A percentile compares a stretch with the other conserved stretches of the same genome.
Conservation (phyloP, 2,888 invertebrate genomes). For the Mythimna pallens region DNA sequence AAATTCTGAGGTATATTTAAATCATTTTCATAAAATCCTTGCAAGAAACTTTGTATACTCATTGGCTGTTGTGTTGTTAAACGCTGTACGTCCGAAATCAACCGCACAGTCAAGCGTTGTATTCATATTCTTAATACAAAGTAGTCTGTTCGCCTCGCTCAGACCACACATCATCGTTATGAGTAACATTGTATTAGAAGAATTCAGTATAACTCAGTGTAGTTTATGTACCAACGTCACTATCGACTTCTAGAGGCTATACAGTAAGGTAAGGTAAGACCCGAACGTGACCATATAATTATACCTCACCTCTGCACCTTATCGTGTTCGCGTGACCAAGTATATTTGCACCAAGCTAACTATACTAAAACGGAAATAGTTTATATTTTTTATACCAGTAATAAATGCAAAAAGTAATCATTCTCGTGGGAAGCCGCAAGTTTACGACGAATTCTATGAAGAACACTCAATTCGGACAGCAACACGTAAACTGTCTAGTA, state of each 20-base stretch:
- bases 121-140: slow-evolving; percentile 45
- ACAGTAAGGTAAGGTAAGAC: slow-evolving; percentile 20
- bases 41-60: slow-evolving; percentile 12
- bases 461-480: slow-evolving; percentile 52
- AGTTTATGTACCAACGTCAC: slow-evolving; percentile 13
- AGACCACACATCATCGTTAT: slow-evolving; percentile 51
- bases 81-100: slow-evolving; percentile 29
- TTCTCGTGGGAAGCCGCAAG: slow-evolving; percentile 70
- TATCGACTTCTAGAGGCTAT: slow-evolving; percentile 15
- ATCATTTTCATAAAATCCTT: slow-evolving; percentile 6
- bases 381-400: slow-evolving; percentile 65
- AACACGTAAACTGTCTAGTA: slow-evolving; percentile 35
- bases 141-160: slow-evolving; percentile 34
- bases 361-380: slow-evolving; percentile 71
- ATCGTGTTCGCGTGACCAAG: slow-evolving; percentile 70
- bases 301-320: slow-evolving; percentile 45
- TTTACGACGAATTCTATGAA: slow-evolving; percentile 51
- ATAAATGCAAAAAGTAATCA: slow-evolving; percentile 70
- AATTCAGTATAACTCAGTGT: slow-evolving; percentile 23
- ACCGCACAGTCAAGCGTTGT: slow-evolving; percentile 40
- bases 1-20: not conserved
- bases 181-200: slow-evolving; percentile 49
- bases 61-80: slow-evolving; percentile 34
- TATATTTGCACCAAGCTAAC: slow-evolving; percentile 60
- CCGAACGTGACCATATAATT: slow-evolving; percentile 53